Conservation (phyloP, 1,140 invertebrate species). For the Drosophila nebulosa region DNA sequence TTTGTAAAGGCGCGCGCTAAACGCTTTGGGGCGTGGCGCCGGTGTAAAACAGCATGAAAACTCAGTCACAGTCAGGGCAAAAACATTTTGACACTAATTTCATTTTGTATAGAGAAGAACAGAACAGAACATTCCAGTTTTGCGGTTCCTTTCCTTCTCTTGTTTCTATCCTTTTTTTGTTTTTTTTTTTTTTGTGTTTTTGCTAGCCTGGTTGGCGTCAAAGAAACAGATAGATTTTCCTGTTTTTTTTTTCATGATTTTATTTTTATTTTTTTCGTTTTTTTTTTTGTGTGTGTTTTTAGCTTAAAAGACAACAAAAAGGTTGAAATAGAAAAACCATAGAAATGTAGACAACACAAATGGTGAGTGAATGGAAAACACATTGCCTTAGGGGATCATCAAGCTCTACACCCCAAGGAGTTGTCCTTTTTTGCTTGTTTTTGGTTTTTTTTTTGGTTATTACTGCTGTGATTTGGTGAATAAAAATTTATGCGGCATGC, state of each 20-base stretch:
- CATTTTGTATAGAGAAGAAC: conserved; percentile 76
- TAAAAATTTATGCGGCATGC: conserved; percentile 60
- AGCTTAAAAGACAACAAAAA: conserved; percentile 54
- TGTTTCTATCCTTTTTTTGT: conserved; percentile 9
- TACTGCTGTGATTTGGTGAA: conserved; percentile 55
- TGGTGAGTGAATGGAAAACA: conserved; percentile 64
- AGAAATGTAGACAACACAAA: conserved; percentile 67
- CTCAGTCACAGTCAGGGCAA: conserved; percentile 74
- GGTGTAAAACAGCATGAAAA: conserved; percentile 78
- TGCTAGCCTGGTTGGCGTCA: conserved; percentile 57
- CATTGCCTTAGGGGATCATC: conserved; percentile 49
- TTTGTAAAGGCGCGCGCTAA: conserved; percentile 67
- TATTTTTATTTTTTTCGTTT: conserved; percentile 1
- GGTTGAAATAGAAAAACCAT: conserved; percentile 74
- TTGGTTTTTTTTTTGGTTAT: conserved; percentile 46
- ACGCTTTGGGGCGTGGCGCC: conserved; percentile 72
- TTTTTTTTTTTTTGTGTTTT: conserved; percentile 31
- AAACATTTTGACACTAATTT: conserved; percentile 79
- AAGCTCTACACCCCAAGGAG: conserved; percentile 9
- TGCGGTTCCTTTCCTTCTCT: conserved; percentile 25
- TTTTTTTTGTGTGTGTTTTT: too few species aligned
- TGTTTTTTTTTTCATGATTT: background rate
- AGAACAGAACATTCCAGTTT: conserved; percentile 36
- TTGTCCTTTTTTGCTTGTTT: conserved; percentile 20
- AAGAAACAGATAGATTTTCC: conserved; percentile 39